phyloP scores from a whole-genome alignment of 2,113 vertebrate genomes.

The Xenotilapia caudafasciata region DNA sequence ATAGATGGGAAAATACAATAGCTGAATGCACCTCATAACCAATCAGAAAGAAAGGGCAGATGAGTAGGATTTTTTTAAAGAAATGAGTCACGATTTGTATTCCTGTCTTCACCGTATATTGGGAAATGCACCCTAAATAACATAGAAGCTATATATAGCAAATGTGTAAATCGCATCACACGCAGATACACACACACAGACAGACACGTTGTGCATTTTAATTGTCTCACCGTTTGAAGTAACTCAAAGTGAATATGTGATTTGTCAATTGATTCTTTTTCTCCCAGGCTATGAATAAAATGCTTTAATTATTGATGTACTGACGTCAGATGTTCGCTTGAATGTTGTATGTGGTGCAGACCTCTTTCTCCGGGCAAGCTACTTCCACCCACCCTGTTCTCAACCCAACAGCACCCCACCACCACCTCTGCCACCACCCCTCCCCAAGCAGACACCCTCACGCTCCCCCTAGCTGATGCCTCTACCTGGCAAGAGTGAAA shows the following conservation, averaged over 20 bases:
- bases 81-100: conserved; percentile 23
- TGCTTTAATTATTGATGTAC: conserved; percentile 78
- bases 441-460: conserved; percentile 21
- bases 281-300: conserved; percentile 80
- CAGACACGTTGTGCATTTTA: conserved; percentile 59
- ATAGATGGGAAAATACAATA: conserved; percentile 1
- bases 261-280: conserved; percentile 79
- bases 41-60: conserved; percentile 9
- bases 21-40: conserved; percentile 3
- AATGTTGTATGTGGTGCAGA: conserved; percentile 77
- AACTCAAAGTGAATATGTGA: conserved; percentile 79
- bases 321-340: conserved; percentile 75
- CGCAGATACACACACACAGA: neutral
- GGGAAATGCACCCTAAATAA: conserved; percentile 33
- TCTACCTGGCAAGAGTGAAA: conserved; percentile 58
- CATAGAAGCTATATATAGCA: conserved; percentile 55
- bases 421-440: neutral
- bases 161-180: conserved; percentile 33
- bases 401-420: conserved; percentile 23
- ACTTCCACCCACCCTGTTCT: conserved; percentile 39
- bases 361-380: conserved; percentile 70
- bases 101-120: conserved; percentile 9
- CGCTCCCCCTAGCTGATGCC: conserved; percentile 11
- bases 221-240: conserved; percentile 72
- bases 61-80: neutral